Base-by-base conservation (phyloP, 2,113 vertebrate species). In the Sporophila hypoxantha region DNA sequence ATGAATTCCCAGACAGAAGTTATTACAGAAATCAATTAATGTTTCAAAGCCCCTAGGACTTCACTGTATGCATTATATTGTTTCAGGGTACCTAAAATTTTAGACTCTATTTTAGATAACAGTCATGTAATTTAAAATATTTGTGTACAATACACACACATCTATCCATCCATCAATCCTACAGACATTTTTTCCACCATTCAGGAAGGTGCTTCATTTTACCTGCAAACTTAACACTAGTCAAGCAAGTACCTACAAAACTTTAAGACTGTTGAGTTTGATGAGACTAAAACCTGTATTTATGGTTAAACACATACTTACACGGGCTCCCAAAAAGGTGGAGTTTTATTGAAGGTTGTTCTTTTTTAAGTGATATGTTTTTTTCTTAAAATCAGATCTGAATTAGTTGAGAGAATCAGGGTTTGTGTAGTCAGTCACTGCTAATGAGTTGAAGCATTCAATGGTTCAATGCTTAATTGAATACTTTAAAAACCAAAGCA, bases 261-360 rank as follows among this genome's bases (percentile, higher is more conserved):
- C 39, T 77, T 83, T n/a, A 56, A 67, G 37, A 26, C 13, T 41
- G 9, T 17, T 76, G 46, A 61, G 17, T 86, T 84, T 75, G 75
- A 42, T 79, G 37, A 73, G 39, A 52, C 27, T 62, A 61, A 78
- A 90, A 27, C 8, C 14, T 39, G 16, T 39, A 53, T 81, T 83
- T 86, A 47, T 55, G 10, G 9, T 61, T 76, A 85, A 80, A 47
- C 17, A 62, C 8, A 7, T 82, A 25, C 10, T 71, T 67, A 41
- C 1, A 1, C 3, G 2, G 7, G 39, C 59, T 76, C 19, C 12
- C 25, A 52, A 76, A 55, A n/a, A 76, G 9, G 3, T 1, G 4
- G 36, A 34, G 25, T 42, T 52, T 84, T 60, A 67, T 22, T 52
- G 53, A 70, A 52, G 6, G 14, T 9, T 59, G 49, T 10, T 41